Conservation (phyloP, 2,797 vertebrate genomes). For the Lithobates pipiens region DNA sequence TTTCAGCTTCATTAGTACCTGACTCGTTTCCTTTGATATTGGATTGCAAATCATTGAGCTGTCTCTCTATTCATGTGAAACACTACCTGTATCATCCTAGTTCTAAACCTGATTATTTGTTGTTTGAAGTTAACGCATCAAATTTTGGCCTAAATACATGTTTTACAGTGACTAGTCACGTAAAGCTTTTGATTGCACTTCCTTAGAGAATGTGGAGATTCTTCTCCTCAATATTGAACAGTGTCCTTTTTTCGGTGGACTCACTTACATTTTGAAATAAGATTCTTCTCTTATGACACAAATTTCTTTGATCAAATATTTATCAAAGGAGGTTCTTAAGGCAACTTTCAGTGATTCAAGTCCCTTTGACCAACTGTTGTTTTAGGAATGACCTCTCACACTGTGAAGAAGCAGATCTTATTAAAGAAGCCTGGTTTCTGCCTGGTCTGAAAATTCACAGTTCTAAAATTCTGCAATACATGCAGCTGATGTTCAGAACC, state of each 20-base stretch:
- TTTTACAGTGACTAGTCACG: too few species aligned
- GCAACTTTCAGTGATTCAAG: neutral
- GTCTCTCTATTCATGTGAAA: too few species aligned
- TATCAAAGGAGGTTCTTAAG: slow-evolving; percentile 4
- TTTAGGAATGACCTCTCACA: neutral
- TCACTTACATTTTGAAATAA: neutral
- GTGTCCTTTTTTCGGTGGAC: neutral
- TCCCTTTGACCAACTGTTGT: neutral
- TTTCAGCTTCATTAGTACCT: too few species aligned
- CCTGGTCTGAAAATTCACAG: neutral
- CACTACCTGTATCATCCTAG: too few species aligned
- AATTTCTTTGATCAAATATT: slow-evolving; percentile 3
- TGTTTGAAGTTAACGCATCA: too few species aligned
- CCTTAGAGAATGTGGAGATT: neutral
- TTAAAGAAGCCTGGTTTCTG: neutral
- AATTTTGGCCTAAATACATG: too few species aligned
- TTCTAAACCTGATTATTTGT: too few species aligned
- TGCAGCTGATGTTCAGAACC: too few species aligned
- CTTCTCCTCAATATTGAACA: neutral
- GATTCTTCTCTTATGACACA: neutral
- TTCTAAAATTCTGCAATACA: too few species aligned
- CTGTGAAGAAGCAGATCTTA: neutral
- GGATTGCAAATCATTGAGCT: too few species aligned
- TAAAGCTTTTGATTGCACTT: too few species aligned
- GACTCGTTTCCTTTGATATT: too few species aligned